Evolutionary conservation across 2,113 vertebrate species (phyloP), one percentile per base, ranked within the genome.

Genomic region (Paracyprichromis sp.): DNA sequence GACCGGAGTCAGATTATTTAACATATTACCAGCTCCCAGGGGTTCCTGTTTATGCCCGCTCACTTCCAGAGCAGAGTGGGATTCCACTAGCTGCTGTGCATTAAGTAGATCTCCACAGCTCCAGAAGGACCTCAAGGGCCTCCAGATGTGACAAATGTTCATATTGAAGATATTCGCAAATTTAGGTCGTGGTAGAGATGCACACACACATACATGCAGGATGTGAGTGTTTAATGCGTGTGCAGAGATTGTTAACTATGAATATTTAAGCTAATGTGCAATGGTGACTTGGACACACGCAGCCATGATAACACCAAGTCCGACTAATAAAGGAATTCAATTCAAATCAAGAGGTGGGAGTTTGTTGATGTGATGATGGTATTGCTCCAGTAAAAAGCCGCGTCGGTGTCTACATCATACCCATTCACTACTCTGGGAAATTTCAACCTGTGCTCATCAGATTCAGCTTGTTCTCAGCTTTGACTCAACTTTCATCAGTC

Each of bases 1-100:
- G 83, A 57, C 86, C 19, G 76, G 83, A 92, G 81, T 92, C 86
- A 88, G 91, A 95, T 91, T 89, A 81, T 95, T 96, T 94, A 94
- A 89, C 94, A 92, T 94, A 90, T 95, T 91, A 92, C 57, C 40
- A 10, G 83, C 88, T 94, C 92, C 89, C 90, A 17, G 82, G 92
- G 92, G 90, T 84, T 94, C 83, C 61, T 92, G 90, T 92, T 94
- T 94, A 92, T 92, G 92, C 87, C 78, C 19, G 83, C 82, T 90
- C 92, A 83, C 92, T 94, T 69, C 87, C 83, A 78, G 31, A 89
- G 89, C 86, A 69, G 88, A 93, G 86, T 76, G 82, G 43, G 86
- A 92, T 87, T 89, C 83, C 63, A 76, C 85, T 69, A 84, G 93
- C 87, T 87, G 78, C 54, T 69, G 78, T 45, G 91, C 91, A 91